These are phyloP conservation scores for Diploptera punctata DNA, from an alignment of 2,888 invertebrate genomes.

Conservation along the genomic window DNA sequence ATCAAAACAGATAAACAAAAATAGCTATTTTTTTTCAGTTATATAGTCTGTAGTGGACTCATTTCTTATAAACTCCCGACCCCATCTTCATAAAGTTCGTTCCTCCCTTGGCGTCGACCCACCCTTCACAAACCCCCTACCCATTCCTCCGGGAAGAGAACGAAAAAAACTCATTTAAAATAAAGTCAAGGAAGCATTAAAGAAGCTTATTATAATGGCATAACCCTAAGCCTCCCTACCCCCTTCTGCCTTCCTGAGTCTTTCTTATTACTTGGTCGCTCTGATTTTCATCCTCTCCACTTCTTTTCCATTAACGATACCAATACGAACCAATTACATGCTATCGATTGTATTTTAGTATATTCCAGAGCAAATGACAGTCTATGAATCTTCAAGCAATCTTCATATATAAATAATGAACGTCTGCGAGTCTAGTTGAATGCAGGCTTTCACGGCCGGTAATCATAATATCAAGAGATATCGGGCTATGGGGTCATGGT, in stretches of 20 bases:
- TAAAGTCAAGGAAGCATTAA: constrained; percentile 44
- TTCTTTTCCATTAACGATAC: too few species aligned
- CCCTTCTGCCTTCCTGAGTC: background rate
- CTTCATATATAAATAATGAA: too few species aligned
- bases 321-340: constrained; percentile 5
- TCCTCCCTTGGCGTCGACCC: constrained; percentile 27
- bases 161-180: constrained; percentile 42
- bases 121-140: background rate
- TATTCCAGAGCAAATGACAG: too few species aligned
- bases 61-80: constrained; percentile 14
- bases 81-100: constrained; percentile 26
- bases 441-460: too few species aligned
- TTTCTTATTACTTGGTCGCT: constrained; percentile 20
- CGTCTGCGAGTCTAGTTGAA: too few species aligned
- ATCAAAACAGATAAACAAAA: constrained; percentile 33
- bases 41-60: constrained; percentile 1
- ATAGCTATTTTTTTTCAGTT: background rate
- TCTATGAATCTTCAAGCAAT: too few species aligned
- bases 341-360: too few species aligned
- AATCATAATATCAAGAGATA: too few species aligned
- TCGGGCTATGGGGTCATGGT: too few species aligned
- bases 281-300: background rate
- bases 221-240: constrained; percentile 31
- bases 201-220: constrained; percentile 44
- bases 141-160: constrained; percentile 29